Base-by-base conservation (phyloP, 2,888 invertebrate species). In the Drosophila stalkeri region DNA sequence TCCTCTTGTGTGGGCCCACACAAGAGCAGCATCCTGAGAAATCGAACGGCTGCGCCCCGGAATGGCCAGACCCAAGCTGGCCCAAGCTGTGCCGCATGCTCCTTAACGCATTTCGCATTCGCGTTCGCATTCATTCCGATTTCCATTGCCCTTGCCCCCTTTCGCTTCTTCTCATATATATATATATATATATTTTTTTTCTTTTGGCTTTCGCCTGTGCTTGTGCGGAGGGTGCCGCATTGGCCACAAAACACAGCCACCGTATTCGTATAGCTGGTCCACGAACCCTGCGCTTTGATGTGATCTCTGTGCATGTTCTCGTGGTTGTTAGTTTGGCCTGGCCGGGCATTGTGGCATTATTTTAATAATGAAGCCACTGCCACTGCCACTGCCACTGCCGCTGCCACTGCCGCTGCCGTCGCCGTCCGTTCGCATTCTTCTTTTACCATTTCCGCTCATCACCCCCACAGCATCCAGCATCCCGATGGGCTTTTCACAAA, bases 1-100 rank as follows among this genome's bases (percentile, higher is more conserved):
- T 90, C 87, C 91, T 91, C 92, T 92, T 91, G 85, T 91, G 90
- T 85, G 91, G 91, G 89, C 78, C 81, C 82, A 81, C 82, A 81
- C 79, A 81, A 75, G 77, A 79, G 82, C 75, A 52, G 80, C 76
- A 77, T 83, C 87, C 83, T 90, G 89, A 82, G 87, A 89, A 87
- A 80, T 78, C 75, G 73, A 79, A 80, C 87, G 89, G 84, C 87
- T 89, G 88, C 80, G 77, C 66, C 31, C 39, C 6, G 47, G 33
- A 39, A n/a, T 47, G 8, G 57, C 16, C 44, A 27, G 33, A 12
- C 46, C 33, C 33, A 37, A 37, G 6, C 55, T 23, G n/a, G 59
- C 23, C 35, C 59, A 37, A 46, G 59, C 46, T 59, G 68, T 43
- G 72, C 55, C 51, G 39, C 33, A n/a, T 54, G 47, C 44, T 62